Percentiles rank a stretch among this genome's conserved stretches.
Evolutionary conservation across 2,113 vertebrate species (phyloP).

Genomic region (Butorides virescens): DNA sequence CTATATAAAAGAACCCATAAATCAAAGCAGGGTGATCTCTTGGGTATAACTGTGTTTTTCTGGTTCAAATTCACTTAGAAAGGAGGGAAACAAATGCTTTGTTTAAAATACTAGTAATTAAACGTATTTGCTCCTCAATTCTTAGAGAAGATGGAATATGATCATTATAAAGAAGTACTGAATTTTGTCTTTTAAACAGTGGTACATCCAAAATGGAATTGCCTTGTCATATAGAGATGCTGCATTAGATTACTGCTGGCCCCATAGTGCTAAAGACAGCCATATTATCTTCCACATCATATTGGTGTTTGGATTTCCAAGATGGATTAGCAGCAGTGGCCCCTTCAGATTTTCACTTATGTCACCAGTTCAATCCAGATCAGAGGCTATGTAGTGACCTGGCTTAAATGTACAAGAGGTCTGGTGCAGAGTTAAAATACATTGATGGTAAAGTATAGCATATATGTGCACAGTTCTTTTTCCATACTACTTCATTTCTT

Average conservation of each 20-base stretch:
- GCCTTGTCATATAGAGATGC: background rate
- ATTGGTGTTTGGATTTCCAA: background rate
- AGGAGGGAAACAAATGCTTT: background rate
- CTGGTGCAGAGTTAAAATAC: background rate
- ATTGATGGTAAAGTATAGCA: background rate
- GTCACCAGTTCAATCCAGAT: background rate
- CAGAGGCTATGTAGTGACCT: background rate
- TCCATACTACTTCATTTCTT: background rate
- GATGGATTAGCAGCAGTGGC: background rate
- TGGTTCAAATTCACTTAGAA: background rate
- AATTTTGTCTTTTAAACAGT: background rate
- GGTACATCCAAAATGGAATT: background rate
- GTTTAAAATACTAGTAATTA: background rate
- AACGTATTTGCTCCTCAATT: background rate
- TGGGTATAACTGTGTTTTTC: background rate
- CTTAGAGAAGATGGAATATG: background rate
- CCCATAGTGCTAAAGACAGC: background rate
- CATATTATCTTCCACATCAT: background rate
- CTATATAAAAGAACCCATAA: conserved; percentile 34
- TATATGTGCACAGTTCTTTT: background rate
- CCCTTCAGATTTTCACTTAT: background rate
- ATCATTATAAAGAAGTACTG: background rate
- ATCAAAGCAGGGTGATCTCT: conserved; percentile 17
- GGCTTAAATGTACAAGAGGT: background rate
- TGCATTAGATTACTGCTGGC: background rate